These are phyloP conservation scores for Ormyrus labotus DNA, from an alignment of 2,888 invertebrate genomes.

Conservation along the genomic window DNA sequence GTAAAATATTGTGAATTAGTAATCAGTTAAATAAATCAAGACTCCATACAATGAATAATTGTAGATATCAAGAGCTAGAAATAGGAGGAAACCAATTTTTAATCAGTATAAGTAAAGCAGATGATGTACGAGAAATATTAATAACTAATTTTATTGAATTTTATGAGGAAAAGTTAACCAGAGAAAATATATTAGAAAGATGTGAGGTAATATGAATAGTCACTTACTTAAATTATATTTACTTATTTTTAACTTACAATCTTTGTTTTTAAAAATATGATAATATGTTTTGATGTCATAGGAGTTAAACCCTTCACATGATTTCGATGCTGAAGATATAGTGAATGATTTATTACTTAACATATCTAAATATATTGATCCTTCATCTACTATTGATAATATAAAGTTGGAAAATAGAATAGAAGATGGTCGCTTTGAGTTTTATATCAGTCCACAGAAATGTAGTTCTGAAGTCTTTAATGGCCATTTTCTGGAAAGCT, in stretches of 20 bases:
- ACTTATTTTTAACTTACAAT: neutral
- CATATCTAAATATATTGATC: conserved; percentile 61
- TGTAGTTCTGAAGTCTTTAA: conserved; percentile 63
- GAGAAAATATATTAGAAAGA: conserved; percentile 60
- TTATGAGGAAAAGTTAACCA: conserved; percentile 62
- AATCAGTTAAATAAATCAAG: too few relatives aligned
- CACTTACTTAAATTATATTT: neutral
- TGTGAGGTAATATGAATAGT: conserved; percentile 61
- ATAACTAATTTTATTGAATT: conserved; percentile 62
- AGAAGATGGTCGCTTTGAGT: conserved; percentile 65
- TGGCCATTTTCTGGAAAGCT: conserved; percentile 65
- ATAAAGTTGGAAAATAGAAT: conserved; percentile 64
- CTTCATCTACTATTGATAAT: conserved; percentile 50
- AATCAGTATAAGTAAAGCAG: conserved; percentile 54
- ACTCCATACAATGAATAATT: neutral
- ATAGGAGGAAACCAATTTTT: conserved; percentile 57
- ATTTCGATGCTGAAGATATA: conserved; percentile 60
- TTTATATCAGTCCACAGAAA: conserved; percentile 63
- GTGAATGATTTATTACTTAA: conserved; percentile 63
- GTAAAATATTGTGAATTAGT: too few relatives aligned
- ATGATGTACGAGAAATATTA: conserved; percentile 55
- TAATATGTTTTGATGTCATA: conserved; percentile 47
- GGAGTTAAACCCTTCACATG: conserved; percentile 67
- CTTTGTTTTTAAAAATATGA: neutral
- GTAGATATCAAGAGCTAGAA: conserved; percentile 58